Base-by-base conservation (phyloP, 2,797 vertebrate species). In the Poecilia picta region DNA sequence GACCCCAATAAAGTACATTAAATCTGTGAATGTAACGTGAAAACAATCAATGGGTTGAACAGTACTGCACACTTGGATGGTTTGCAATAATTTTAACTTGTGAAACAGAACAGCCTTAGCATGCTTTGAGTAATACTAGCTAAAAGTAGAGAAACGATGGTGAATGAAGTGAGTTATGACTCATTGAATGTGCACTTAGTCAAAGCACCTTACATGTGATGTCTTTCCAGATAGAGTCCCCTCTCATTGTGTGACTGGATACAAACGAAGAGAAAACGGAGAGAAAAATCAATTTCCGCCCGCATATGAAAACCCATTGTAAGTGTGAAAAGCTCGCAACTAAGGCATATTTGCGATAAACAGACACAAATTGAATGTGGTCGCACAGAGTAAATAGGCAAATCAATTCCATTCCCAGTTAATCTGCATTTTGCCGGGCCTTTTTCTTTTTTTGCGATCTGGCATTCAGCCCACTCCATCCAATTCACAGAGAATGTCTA, bases 401-500 rank as follows among this genome's bases (percentile, higher is more conserved):
- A 90, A 92, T 90, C 86, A 80, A 89, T 91, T 86, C 80, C 77
- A 83, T 84, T 73, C 81, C 78, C 77, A 88, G 84, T 92, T 90
- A 87, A 92, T 92, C 89, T 89, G 87, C 87, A 89, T 91, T 89
- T 90, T 81, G 81, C 87, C 85, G 77, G 85, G 87, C 90, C 91
- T 89, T 91, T 51, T 18, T 18, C 20, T 49, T 87, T 51, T 8
- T 53, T 92, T 86, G 85, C 72, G 49, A 92, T 87, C 86, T 88
- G 88, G 88, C 88, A 92, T 92, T 90, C 92, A 87, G 88, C 82
- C 55, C 89, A 80, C 87, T 90, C 82, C 20, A 91, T 92, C 90
- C 86, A 91, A 92, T 93, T 93, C 92, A 88, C 88, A 92, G 84
- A 89, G 89, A 90, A 87, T 83, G 86, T 89, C 90, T 91, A 59